phyloP scores from a whole-genome alignment of 2,113 vertebrate species.

The Spheniscus mendiculus region DNA sequence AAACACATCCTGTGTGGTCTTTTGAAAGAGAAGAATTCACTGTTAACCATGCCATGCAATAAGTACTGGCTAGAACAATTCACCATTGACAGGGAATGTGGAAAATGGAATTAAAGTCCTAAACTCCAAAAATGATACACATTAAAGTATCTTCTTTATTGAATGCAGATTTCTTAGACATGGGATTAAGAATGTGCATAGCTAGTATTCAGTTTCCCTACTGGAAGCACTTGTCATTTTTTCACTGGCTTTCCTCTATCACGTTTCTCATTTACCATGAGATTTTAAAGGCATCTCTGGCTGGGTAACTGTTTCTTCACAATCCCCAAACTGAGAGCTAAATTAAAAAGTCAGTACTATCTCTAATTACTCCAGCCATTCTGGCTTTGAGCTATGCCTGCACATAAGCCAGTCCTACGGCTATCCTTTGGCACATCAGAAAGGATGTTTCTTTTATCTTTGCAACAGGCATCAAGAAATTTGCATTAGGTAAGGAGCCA shows the following conservation, averaged over 20 bases:
- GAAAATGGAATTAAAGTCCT: neutral
- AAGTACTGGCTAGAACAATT: neutral
- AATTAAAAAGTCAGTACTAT: neutral
- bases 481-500: neutral
- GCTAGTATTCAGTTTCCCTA: neutral
- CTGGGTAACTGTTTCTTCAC: neutral
- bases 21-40: neutral
- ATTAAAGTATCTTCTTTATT: neutral
- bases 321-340: neutral
- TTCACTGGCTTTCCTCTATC: neutral
- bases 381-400: neutral
- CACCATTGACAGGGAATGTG: neutral
- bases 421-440: no score
- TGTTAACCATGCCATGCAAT: neutral
- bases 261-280: neutral
- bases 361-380: neutral
- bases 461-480: neutral
- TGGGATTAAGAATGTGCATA: neutral
- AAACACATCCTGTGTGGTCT: slow-evolving; percentile 31
- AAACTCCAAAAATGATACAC: neutral
- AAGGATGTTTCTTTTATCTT: neutral
- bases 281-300: neutral
- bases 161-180: neutral
- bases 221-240: neutral
- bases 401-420: neutral